Evolutionary conservation across 2,113 vertebrate genomes (phyloP).

Genomic region (Tor tambroides): DNA sequence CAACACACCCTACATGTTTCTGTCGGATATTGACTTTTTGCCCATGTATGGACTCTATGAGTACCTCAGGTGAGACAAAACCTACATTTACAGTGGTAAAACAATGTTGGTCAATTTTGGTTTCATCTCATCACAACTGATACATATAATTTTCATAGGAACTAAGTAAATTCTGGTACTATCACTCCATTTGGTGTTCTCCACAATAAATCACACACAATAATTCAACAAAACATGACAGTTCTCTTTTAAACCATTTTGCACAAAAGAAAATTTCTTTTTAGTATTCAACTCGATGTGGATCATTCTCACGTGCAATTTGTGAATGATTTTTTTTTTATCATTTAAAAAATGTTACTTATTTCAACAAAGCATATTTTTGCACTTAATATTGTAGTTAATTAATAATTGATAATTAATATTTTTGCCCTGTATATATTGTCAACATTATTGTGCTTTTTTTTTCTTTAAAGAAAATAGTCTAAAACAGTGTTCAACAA

Average conservation of each 20-base stretch:
- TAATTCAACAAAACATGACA: too few species aligned
- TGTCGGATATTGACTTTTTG: conserved; percentile 99
- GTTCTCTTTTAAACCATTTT: background rate
- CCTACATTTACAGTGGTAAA: background rate
- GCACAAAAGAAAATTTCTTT: background rate
- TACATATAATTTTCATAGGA: background rate
- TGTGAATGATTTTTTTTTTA: background rate
- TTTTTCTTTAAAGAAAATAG: background rate
- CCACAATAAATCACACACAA: too few species aligned
- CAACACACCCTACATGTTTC: conserved; percentile 96
- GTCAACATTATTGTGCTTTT: background rate
- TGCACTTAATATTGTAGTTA: too few species aligned
- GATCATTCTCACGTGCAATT: too few species aligned
- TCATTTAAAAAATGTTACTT: background rate
- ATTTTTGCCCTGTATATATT: background rate
- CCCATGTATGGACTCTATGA: conserved; percentile 99
- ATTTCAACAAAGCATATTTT: too few species aligned
- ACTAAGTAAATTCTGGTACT: background rate
- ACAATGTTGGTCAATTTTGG: too few species aligned
- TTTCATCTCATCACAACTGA: background rate
- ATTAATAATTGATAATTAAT: too few species aligned
- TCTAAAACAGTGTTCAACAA: background rate
- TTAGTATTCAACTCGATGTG: too few species aligned
- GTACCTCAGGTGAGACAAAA: conserved; percentile 88
- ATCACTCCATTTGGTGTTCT: background rate